Evolutionary conservation across 2,113 vertebrate species (phyloP).

Genomic region (Carassius auratus): DNA sequence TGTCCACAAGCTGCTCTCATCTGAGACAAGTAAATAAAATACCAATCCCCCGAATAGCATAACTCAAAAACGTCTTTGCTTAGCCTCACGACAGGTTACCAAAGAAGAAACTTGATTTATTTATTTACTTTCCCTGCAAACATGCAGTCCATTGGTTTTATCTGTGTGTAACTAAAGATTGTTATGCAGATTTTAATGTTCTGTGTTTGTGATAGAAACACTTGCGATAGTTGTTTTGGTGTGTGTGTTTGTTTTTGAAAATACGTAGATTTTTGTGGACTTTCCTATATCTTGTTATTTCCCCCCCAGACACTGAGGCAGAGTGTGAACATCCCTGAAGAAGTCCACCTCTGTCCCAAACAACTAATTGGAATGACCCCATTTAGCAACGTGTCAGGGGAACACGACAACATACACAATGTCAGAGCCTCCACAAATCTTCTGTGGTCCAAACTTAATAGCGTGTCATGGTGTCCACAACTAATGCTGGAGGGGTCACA

Average conservation of each 20-base stretch:
- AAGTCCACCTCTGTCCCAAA: conserved; percentile 65
- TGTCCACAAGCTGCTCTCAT: conserved; percentile 74
- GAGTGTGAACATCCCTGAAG: conserved; percentile 48
- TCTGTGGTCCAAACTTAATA: conserved; percentile 69
- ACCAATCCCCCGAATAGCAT: conserved; percentile 63
- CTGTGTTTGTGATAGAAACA: not conserved
- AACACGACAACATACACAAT: conserved; percentile 69
- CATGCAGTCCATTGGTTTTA: too few species aligned
- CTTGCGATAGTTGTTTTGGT: not conserved
- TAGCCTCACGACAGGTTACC: conserved; percentile 34
- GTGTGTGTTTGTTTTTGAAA: too few species aligned
- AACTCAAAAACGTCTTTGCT: conserved; percentile 50
- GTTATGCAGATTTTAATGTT: not conserved
- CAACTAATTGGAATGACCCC: conserved; percentile 78
- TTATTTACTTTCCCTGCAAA: not conserved
- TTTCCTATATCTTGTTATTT: not conserved
- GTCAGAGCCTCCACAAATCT: conserved; percentile 78
- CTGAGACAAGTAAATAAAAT: conserved; percentile 64
- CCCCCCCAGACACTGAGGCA: not conserved
- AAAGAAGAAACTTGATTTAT: not conserved
- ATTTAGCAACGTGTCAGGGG: conserved; percentile 75
- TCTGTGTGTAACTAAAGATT: not conserved
- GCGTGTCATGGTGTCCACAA: conserved; percentile 69
- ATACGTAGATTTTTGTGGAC: not conserved
- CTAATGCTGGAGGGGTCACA: conserved; percentile 72